Conservation (phyloP, 2,888 invertebrate species). For the Lathronympha strigana region DNA sequence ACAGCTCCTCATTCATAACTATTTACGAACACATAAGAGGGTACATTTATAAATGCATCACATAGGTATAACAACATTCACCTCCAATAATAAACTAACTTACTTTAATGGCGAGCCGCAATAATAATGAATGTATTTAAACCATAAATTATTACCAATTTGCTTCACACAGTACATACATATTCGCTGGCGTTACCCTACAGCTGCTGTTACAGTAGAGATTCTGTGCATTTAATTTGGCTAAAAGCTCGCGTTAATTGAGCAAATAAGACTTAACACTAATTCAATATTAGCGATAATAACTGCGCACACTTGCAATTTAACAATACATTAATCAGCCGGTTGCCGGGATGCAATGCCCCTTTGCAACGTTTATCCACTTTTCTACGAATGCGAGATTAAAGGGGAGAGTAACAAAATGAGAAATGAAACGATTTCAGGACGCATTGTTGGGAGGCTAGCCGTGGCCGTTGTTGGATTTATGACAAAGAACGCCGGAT, state of each 20-base stretch:
- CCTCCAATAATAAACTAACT: no score
- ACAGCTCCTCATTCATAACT: no score
- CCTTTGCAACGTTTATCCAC: constrained; percentile 82
- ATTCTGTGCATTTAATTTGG: constrained; percentile 8
- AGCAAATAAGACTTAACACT: constrained; percentile 15
- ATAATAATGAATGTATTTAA: neutral
- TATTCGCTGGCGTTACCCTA: neutral
- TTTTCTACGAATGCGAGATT: constrained; percentile 83
- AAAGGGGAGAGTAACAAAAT: constrained; percentile 83
- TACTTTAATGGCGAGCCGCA: no score
- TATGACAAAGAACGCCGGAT: constrained; percentile 84
- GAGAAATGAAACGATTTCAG: constrained; percentile 84
- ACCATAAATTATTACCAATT: neutral
- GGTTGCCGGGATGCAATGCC: constrained; percentile 77
- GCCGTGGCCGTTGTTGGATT: constrained; percentile 83
- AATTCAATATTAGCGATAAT: constrained; percentile 31
- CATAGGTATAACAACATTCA: no score
- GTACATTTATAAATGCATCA: no score
- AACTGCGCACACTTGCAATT: constrained; percentile 36
- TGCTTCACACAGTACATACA: neutral
- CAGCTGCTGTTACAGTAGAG: no score
- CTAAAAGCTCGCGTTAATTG: constrained; percentile 4
- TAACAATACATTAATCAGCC: constrained; percentile 79
- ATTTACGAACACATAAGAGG: no score
- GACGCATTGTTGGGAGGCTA: constrained; percentile 80